Conservation (phyloP, 2,113 vertebrate genomes). For the Nannobrachium achirus region DNA sequence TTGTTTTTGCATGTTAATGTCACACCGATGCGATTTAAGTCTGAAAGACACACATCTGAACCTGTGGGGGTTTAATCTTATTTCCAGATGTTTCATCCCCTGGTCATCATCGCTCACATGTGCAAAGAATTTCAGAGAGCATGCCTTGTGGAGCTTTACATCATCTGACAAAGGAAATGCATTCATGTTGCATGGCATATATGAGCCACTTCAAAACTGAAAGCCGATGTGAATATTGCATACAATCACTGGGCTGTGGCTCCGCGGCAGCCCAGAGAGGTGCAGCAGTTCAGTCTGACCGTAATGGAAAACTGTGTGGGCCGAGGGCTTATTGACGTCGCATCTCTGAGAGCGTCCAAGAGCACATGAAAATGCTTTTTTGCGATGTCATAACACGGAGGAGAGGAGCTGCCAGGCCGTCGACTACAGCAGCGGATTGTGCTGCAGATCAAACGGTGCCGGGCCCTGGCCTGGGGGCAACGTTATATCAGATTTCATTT, state of each 20-base stretch:
- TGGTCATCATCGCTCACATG: conserved; percentile 41
- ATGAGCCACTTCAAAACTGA: conserved; percentile 31
- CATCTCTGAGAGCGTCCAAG: conserved; percentile 41
- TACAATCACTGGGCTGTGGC: conserved; percentile 47
- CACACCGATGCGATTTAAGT: conserved; percentile 44
- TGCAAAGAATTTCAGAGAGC: conserved; percentile 38
- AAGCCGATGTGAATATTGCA: conserved; percentile 42
- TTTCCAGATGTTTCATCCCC: conserved; percentile 63
- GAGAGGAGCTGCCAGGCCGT: conserved; percentile 60
- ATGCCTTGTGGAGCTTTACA: conserved; percentile 53
- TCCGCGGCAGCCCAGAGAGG: conserved; percentile 53
- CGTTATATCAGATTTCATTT: conserved; percentile 77
- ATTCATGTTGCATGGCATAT: conserved; percentile 31
- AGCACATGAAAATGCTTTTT: conserved; percentile 65
- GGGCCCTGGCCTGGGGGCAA: conserved; percentile 47
- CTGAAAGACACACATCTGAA: conserved; percentile 38
- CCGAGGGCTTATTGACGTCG: conserved; percentile 55
- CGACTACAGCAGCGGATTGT: conserved; percentile 62
- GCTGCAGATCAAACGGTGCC: conserved; percentile 69
- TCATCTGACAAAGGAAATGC: conserved; percentile 36
- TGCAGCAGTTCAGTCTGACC: conserved; percentile 48
- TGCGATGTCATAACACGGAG: conserved; percentile 67
- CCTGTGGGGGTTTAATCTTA: conserved; percentile 43
- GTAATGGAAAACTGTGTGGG: conserved; percentile 75
- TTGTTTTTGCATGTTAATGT: conserved; percentile 50